Percentiles rank a stretch among this genome's conserved stretches.
These are phyloP conservation scores for Pelmatolapia mariae DNA, from an alignment of 2,113 vertebrate species.

Conservation along the genomic window DNA sequence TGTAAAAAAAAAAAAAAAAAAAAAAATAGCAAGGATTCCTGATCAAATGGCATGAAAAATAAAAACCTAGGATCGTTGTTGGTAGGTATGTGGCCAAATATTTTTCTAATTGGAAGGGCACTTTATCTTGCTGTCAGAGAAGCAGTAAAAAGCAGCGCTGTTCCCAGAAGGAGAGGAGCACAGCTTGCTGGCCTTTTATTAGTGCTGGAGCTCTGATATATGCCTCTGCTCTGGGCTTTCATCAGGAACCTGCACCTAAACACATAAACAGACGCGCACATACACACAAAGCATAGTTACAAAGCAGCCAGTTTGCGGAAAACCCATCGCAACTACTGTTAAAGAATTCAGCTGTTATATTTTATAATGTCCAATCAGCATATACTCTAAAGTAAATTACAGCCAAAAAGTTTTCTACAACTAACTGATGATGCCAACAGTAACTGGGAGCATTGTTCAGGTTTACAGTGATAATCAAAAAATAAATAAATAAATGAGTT, in stretches of 20 bases:
- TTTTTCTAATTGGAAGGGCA: conserved; percentile 81
- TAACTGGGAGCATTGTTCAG: not conserved
- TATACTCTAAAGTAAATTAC: conserved; percentile 15
- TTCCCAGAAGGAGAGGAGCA: conserved; percentile 75
- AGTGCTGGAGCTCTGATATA: conserved; percentile 73
- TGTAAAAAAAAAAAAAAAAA: not conserved
- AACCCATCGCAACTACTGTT: conserved; percentile 10
- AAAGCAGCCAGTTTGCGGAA: conserved; percentile 10
- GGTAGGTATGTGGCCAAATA: conserved; percentile 76
- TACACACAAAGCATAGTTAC: conserved; percentile 22
- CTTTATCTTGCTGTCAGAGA: conserved; percentile 80
- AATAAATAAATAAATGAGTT: not conserved
- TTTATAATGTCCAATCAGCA: conserved; percentile 30
- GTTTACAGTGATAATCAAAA: conserved; percentile 6
- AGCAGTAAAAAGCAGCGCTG: conserved; percentile 70
- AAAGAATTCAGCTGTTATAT: conserved; percentile 13
- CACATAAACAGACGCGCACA: conserved; percentile 46
- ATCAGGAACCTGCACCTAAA: conserved; percentile 59
- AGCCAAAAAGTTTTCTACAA: conserved; percentile 22
- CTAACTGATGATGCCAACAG: conserved; percentile 5
- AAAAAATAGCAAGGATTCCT: conserved; percentile 54
- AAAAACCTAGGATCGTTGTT: conserved; percentile 54
- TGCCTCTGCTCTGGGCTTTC: conserved; percentile 71
- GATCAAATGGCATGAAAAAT: conserved; percentile 67
- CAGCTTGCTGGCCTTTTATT: conserved; percentile 76